Evolutionary conservation across 2,888 invertebrate genomes (phyloP).

Genomic region (Cordilura impudica): DNA sequence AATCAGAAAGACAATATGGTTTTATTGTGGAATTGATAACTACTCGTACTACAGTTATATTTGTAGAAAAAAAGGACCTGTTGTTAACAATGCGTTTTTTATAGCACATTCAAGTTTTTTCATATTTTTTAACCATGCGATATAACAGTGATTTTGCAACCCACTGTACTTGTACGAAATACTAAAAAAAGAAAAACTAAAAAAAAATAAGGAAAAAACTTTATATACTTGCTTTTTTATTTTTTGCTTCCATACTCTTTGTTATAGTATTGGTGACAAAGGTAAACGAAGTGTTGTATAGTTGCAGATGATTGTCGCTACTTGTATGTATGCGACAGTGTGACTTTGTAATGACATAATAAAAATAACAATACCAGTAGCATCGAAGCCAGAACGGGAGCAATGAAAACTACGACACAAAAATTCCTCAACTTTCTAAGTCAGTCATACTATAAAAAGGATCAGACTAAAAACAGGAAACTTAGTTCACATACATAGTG

Average conservation of each 20-base stretch:
- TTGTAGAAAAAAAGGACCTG: too few relatives aligned
- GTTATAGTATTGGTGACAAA: neutral
- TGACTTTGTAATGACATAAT: neutral
- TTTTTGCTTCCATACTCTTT: neutral
- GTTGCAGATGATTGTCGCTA: neutral
- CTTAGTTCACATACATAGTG: neutral
- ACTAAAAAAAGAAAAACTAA: too few relatives aligned
- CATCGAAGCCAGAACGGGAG: too few relatives aligned
- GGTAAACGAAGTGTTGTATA: slow-evolving; percentile 12
- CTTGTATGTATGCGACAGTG: neutral
- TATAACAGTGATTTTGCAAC: too few relatives aligned
- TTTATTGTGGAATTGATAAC: too few relatives aligned
- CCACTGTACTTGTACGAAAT: too few relatives aligned
- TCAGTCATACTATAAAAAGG: slow-evolving; percentile 39
- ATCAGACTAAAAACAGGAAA: neutral
- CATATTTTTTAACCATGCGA: too few relatives aligned
- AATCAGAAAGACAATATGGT: too few relatives aligned
- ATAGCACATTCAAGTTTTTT: too few relatives aligned
- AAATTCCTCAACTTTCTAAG: slow-evolving; percentile 16
- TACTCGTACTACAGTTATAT: too few relatives aligned
- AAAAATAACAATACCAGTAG: slow-evolving; percentile 21
- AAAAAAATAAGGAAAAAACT: too few relatives aligned
- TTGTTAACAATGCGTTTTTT: too few relatives aligned
- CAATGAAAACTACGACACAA: slow-evolving; percentile 12
- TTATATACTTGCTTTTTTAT: slow-evolving; percentile 7